Base-by-base conservation (phyloP, 2,888 invertebrate species). In the Temnothorax unifasciatus region DNA sequence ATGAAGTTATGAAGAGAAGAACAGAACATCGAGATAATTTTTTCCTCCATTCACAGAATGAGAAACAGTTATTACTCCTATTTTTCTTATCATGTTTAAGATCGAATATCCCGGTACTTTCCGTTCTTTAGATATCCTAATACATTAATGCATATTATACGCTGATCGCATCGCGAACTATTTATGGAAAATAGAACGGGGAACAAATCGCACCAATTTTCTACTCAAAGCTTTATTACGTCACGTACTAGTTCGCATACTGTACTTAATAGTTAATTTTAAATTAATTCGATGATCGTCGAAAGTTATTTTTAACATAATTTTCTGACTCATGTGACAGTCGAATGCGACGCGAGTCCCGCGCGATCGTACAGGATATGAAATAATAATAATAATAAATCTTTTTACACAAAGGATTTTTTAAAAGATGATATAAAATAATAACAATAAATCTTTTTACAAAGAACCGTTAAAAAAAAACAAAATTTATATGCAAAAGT, bases 201-300 rank as follows among this genome's bases (percentile, higher is more conserved):
- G 69, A 41, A 59, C 59, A 71, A 71, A 81, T 81, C 71, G 13
- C 71, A 25, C 41, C 79, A 81, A 81, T 81, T 81, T 81, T 71
- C 79, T 81, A 81, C 79, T 81, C 79, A 81, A 25, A 71, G 79
- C 79, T 61, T 71, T 59, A 81, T 81, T 71, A 71, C 59, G 79
- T 71, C 71, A 81, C 59, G 79, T 44, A 59, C 69, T 79, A 69
- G 79, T 81, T 81, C 79, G 71, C 79, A 69, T 54, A 69, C 47
- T 47, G 57, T 9, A 34, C 54, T 71, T 54, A 69, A 71, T 71
- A 44, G 79, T 59, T 81, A 81, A 77, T 77, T 68, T 66, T 44
- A 77, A 81, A 81, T 50, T 81, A 81, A 81, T 81, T 81, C 47
- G 69, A 81, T 38, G 59, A 81, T 47, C 18, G 47, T 13, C 71